Base-by-base conservation (phyloP, 1,140 invertebrate genomes). In the Hyles euphorbiae region DNA sequence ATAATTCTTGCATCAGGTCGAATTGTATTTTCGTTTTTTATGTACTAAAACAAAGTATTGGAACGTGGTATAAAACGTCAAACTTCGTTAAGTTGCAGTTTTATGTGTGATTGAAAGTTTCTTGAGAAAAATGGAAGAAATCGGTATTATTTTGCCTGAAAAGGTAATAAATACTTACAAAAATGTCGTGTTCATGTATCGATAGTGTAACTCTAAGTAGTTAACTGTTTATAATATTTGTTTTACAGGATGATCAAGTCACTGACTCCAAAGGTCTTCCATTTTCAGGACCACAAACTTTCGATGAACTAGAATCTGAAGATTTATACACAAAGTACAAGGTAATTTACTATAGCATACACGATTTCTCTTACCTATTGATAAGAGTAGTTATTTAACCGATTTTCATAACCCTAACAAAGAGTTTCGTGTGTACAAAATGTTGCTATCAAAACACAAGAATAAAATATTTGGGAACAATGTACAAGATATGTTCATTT, bases 301-400 rank as follows among this genome's bases (percentile, higher is more conserved):
- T 90, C 51, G 88, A 98, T 78, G 95, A 96, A 74, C 79, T 95
- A 58, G 96, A 97, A 84, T 91, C 95, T 32, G 96, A 97, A 89
- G 97, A 98, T 92, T 90, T 98, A 40, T 99, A 98, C 81, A 97
- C 96, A 11, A 97, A 96, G 88, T 98, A 96, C 74, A 98, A 98
- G 92, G 95, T 96, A 90, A 64, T 11, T 52, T 5, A 48, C 7
- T 48, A 10, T n/a, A 48, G 5, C 5, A n/a, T 48, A 11, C 12
- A 22, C 2, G 1, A 22, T 22, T 22, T 22, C 1, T 22, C 22
- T 2, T 22, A 22, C 22, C 22, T 22, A 22, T 22, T 22, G 22
- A 22, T 22, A 22, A 22, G 22, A 22, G 22, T 2, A 22, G 22
- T 22, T 22, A 22, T 22, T 22, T 1, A 1, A 22, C 22, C 22